Base-by-base conservation (phyloP, 2,113 vertebrate genomes). In the Furnarius figulus region DNA sequence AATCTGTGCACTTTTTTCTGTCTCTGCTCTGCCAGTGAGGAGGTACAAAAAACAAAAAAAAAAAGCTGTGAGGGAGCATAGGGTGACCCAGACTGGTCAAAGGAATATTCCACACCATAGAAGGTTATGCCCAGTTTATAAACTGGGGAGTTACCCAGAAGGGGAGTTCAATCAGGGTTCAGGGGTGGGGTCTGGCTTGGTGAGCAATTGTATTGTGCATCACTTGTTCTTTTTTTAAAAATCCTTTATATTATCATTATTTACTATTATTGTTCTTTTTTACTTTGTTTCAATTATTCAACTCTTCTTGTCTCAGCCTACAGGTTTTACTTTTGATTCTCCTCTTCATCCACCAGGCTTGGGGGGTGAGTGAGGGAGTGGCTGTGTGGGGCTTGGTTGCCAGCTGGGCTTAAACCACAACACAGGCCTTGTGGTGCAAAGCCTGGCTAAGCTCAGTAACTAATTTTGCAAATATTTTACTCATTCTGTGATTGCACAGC, bases 91-190 rank as follows among this genome's bases (percentile, higher is more conserved):
- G 49, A 18, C 14, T 35, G 42, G 42, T 31, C 50, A 80, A 40
- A 31, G 17, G 50, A 17, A 42, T 22, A 42, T 35, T 80, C 39
- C 67, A 18, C 9, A 27, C 49, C 21, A 18, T 8, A 0, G 0
- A 63, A 18, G 56, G 58, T 22, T 76, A 31, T 17, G 21, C 31
- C 40, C 58, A 33, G 31, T 7, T 3, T 42, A 42, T 35, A 61
- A 73, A 61, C 31, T 88, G 67, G 42, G 40, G 49, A 63, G 40
- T 40, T 11, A 49, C 25, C 0, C 1, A 66, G 30, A 65, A 65
- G 17, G 21, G n/a, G n/a, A 25, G 70, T 13, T 40, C 0, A 0
- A 8, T 9, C 0, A 0, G 75, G 35, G 25, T 42, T 56, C 31
- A 27, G 12, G 30, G 20, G 22, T 35, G 31, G 35, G 9, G 2